Evolutionary conservation across 2,113 vertebrate species (phyloP).

Genomic region (Rhabdornis inornatus): DNA sequence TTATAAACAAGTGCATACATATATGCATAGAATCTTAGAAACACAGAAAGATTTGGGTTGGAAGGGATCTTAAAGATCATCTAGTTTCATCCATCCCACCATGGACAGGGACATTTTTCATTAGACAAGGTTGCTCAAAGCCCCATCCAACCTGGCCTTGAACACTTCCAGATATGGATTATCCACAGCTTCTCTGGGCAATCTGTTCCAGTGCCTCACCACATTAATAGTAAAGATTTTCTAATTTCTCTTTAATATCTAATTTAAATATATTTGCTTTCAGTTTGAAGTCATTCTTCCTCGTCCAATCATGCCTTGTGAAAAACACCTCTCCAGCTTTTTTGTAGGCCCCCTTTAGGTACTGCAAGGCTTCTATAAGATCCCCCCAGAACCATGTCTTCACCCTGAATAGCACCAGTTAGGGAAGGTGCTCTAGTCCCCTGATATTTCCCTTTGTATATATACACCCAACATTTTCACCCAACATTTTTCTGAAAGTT

Average conservation of each 20-base stretch:
- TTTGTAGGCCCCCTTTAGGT: neutral
- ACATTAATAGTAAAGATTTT: neutral
- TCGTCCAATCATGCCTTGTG: accelerated
- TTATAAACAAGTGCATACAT: neutral
- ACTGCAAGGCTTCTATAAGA: neutral
- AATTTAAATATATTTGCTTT: neutral
- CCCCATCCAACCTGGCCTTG: neutral
- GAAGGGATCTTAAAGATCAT: neutral
- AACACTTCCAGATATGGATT: too few species aligned
- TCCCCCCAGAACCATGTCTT: accelerated
- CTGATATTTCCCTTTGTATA: accelerated
- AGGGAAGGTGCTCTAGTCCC: neutral
- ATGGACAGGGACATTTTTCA: neutral
- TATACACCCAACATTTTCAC: accelerated
- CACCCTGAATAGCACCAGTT: accelerated
- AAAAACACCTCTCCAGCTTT: neutral
- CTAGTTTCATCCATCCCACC: neutral
- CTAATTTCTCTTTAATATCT: neutral
- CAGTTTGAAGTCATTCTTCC: neutral
- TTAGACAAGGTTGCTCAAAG: neutral
- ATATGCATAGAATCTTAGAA: neutral
- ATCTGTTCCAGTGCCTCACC: neutral
- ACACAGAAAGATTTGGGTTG: neutral
- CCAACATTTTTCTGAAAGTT: neutral
- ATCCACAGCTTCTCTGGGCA: neutral